Base-by-base conservation (phyloP, 1,140 invertebrate genomes). In the Lamellibrachia luymesi region DNA sequence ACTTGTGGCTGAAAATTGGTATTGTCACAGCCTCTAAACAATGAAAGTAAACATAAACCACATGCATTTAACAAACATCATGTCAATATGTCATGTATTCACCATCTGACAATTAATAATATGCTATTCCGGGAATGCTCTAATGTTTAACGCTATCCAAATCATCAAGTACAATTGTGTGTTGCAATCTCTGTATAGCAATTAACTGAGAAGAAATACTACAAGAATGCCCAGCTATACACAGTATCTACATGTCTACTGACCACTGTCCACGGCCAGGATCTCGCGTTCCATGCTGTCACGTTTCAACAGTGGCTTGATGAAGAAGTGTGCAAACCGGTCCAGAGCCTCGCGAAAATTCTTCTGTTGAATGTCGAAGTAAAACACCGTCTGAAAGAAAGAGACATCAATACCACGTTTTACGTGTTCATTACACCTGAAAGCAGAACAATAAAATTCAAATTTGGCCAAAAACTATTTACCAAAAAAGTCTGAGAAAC, bases 361-460 rank as follows among this genome's bases (percentile, higher is more conserved):
- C 94, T 98, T 97, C 95, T 98, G 98, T 92, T 98, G 97, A 93
- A 98, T 97, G 95, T 98, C 98, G 96, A 99, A 98, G 95, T 98
- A 98, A 96, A 98, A 99, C 27, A 92, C 92, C 49, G 92, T 92
- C 92, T 92, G 50, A 52, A 92, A 56, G 2, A 51, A 91, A 91
- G 6, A 56, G 52, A 80, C 64, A 80, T 80, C 64, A 80, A 8
- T 22, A 22, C 4, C 13, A 80, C 17, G 5, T 80, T 80, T 22
- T 10, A 4, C 64, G 5, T 80, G 5, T 6, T 80, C 64, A 80
- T 1, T 38, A 38, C 7, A 80, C 8, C 64, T 91, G 91, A 91
- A 91, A 51, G 91, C 17, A 51, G 10, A 22, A 91, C 13, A 91
- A 22, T 13, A 17, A 91, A 91, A 8, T 13, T 25, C 2, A 2